These are phyloP conservation scores for Acanthis flammea DNA, from an alignment of 2,797 vertebrate genomes.

Conservation along the genomic window DNA sequence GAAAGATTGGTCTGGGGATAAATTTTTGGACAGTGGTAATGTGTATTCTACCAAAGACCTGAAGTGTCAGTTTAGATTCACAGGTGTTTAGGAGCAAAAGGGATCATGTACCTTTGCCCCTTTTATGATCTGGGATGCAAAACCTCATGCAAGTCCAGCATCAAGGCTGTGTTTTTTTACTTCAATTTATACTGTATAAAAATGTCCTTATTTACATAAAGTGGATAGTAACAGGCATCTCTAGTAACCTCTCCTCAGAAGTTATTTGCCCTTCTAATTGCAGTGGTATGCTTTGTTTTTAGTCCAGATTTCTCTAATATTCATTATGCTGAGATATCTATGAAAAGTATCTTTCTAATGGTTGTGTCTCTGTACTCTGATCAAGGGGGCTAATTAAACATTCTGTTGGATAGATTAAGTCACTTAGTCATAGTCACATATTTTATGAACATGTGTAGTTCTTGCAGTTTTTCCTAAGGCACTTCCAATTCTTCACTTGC, in stretches of 20 bases:
- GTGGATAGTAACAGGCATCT: neutral
- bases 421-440: neutral
- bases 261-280: neutral
- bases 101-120: neutral
- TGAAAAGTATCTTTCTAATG: neutral
- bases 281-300: neutral
- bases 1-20: neutral
- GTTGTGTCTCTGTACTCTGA: neutral
- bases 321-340: neutral
- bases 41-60: neutral
- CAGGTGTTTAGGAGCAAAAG: neutral
- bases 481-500: neutral
- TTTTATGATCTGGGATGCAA: neutral
- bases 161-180: neutral
- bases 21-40: neutral
- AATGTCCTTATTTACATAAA: neutral
- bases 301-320: neutral
- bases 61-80: neutral
- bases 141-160: neutral
- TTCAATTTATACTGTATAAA: neutral
- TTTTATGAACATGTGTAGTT: neutral
- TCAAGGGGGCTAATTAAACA: neutral
- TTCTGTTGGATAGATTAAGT: neutral
- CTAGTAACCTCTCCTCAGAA: neutral
- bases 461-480: neutral